Conservation (phyloP, 2,113 vertebrate species). For the Lates calcarifer region DNA sequence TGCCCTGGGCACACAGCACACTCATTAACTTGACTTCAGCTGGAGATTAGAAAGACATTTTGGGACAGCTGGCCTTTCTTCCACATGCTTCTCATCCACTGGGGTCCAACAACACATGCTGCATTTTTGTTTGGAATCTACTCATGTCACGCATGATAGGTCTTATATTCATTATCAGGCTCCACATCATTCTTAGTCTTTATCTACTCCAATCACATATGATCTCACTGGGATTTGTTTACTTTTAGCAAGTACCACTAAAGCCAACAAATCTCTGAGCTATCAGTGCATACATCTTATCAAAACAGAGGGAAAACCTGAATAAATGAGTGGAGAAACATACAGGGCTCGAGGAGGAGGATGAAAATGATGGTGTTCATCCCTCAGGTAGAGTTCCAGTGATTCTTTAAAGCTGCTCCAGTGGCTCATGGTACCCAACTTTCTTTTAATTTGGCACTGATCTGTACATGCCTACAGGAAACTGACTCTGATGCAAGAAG, state of each 20-base stretch:
- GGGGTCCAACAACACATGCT: slow-evolving; percentile 52
- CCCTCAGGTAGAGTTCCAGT: background rate
- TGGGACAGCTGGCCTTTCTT: slow-evolving; percentile 75
- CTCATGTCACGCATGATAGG: background rate
- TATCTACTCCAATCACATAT: background rate
- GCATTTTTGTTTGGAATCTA: slow-evolving; percentile 35
- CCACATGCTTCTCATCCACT: slow-evolving; percentile 59
- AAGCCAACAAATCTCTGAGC: background rate
- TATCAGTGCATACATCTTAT: background rate
- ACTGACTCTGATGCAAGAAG: background rate
- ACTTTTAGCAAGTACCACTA: background rate
- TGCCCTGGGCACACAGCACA: slow-evolving; percentile 70
- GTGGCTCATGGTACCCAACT: background rate
- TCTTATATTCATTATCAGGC: background rate
- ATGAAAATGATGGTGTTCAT: background rate
- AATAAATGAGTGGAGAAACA: background rate
- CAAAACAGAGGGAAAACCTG: background rate
- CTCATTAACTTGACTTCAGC: slow-evolving; percentile 75
- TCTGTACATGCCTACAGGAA: background rate
- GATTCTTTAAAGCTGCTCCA: background rate
- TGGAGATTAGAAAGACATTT: slow-evolving; percentile 79
- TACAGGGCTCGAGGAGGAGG: background rate
- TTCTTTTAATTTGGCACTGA: slow-evolving; percentile 9
- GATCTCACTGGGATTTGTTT: background rate
- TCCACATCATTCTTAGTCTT: background rate